These are phyloP conservation scores for Euura lappo DNA, from an alignment of 1,140 invertebrate species.

Conservation along the genomic window DNA sequence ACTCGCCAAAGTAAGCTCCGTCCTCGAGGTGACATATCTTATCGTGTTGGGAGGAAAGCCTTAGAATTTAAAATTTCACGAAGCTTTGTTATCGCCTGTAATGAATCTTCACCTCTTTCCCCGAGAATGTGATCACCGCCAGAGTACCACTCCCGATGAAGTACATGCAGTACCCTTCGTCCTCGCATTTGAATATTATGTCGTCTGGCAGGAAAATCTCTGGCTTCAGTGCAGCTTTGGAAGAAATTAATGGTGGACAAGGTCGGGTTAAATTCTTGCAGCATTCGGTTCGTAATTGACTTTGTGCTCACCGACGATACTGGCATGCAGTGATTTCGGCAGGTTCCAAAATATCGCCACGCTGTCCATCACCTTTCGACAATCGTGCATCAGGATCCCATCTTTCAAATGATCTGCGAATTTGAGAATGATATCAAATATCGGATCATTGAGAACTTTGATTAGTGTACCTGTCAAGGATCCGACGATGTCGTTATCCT, in stretches of 20 bases:
- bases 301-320: constrained; percentile 39
- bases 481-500: constrained; percentile 40
- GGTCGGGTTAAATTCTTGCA: not conserved
- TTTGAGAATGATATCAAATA: no score
- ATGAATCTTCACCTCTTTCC: constrained; percentile 56
- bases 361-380: constrained; percentile 36
- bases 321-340: constrained; percentile 32
- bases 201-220: constrained; percentile 44
- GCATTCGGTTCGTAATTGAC: not conserved
- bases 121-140: constrained; percentile 59
- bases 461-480: constrained; percentile 37
- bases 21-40: constrained; percentile 60
- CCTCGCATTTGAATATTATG: constrained; percentile 56
- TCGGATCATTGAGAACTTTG: no score
- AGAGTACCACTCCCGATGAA: constrained; percentile 64
- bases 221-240: constrained; percentile 33
- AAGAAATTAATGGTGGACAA: constrained; percentile 7
- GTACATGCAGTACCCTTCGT: constrained; percentile 63
- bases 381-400: constrained; percentile 39
- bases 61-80: not conserved
- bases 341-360: constrained; percentile 36
- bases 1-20: constrained; percentile 60
- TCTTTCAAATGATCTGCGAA: constrained; percentile 39
- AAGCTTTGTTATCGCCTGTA: not conserved
- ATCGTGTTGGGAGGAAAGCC: not conserved